phyloP scores from a whole-genome alignment of 2,113 vertebrate species.

The Phycodurus eques region DNA sequence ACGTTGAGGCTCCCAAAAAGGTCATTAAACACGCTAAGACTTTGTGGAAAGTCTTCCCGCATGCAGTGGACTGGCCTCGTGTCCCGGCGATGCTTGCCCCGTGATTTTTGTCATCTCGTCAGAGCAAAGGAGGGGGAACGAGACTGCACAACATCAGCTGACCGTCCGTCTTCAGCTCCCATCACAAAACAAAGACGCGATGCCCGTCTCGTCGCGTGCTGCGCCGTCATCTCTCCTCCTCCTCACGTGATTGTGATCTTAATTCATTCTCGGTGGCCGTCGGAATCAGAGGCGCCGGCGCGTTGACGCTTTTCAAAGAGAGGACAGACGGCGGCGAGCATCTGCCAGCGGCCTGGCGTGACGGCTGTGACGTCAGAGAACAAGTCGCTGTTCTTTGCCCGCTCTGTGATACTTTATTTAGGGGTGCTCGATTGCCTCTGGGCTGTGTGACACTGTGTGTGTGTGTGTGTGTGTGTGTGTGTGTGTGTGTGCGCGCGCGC shows the following conservation, averaged over 20 bases:
- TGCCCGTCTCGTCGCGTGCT: slow-evolving; percentile 54
- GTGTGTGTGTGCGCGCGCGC: slow-evolving; percentile 2
- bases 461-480: slow-evolving; percentile 1
- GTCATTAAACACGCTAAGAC: background rate
- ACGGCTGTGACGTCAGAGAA: slow-evolving; percentile 48
- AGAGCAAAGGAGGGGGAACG: background rate
- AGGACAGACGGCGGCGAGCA: slow-evolving; percentile 49
- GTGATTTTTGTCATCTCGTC: slow-evolving; percentile 22
- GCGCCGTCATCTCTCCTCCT: slow-evolving; percentile 58
- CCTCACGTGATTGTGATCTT: slow-evolving; percentile 54
- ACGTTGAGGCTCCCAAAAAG: background rate
- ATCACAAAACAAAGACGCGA: slow-evolving; percentile 48
- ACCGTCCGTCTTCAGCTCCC: slow-evolving; percentile 41
- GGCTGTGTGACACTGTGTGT: slow-evolving; percentile 24
- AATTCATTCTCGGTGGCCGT: slow-evolving; percentile 66
- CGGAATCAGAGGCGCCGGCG: slow-evolving; percentile 67
- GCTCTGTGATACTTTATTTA: slow-evolving; percentile 49
- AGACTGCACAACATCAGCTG: slow-evolving; percentile 36
- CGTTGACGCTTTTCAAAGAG: slow-evolving; percentile 61
- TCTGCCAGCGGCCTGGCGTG: slow-evolving; percentile 59
- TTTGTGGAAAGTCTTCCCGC: background rate
- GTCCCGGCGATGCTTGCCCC: slow-evolving; percentile 33
- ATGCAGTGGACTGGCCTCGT: background rate
- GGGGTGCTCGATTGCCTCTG: slow-evolving; percentile 35
- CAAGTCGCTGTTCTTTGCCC: slow-evolving; percentile 48